These are phyloP conservation scores for Myotis planiceps DNA, from an alignment of 2,797 vertebrate genomes.

Conservation along the genomic window DNA sequence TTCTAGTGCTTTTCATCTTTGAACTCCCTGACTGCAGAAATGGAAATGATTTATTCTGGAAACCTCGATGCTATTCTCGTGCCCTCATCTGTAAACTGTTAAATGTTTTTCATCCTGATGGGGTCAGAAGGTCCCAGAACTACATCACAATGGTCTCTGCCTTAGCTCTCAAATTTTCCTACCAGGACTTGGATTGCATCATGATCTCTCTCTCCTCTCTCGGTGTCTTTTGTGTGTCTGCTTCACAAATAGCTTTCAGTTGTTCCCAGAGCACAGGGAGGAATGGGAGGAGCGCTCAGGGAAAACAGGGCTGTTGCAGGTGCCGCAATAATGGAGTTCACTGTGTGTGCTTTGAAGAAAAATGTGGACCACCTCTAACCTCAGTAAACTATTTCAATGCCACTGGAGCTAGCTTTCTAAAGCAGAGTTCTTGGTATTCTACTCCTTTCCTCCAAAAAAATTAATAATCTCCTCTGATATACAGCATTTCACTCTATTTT, in stretches of 20 bases:
- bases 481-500: background rate
- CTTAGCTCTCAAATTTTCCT: background rate
- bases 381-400: background rate
- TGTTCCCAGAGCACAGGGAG: background rate
- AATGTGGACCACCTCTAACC: background rate
- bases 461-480: background rate
- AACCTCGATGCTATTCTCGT: background rate
- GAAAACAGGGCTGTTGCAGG: background rate
- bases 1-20: background rate
- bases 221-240: background rate
- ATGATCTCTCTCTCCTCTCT: background rate
- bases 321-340: background rate
- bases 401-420: background rate
- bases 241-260: background rate
- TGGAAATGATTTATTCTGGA: constrained; percentile 58
- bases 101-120: constrained; percentile 53
- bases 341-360: constrained; percentile 42
- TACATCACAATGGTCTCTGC: background rate
- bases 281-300: background rate
- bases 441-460: background rate
- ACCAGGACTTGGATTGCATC: background rate
- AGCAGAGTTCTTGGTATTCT: background rate
- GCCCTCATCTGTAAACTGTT: constrained; percentile 69
- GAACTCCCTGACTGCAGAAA: constrained; percentile 28
- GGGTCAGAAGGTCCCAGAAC: constrained; percentile 25